phyloP scores from a whole-genome alignment of 2,113 vertebrate species.

The Oryzias curvinotus region DNA sequence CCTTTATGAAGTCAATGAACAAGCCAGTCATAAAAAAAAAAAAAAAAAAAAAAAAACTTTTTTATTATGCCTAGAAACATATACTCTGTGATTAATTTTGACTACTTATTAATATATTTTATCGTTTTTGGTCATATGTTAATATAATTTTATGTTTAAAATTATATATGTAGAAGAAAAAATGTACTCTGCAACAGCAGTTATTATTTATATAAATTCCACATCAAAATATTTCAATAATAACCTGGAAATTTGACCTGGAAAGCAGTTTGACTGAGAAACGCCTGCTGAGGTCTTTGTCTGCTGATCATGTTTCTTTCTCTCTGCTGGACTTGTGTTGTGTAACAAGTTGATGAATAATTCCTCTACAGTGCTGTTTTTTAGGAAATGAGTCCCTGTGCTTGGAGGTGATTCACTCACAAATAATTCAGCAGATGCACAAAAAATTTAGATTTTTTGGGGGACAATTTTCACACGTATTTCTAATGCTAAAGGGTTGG shows the following conservation, averaged over 20 bases:
- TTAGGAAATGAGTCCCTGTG: slow-evolving; percentile 41
- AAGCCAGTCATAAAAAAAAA: too few relatives aligned
- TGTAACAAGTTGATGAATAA: slow-evolving; percentile 54
- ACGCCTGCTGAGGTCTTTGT: background rate
- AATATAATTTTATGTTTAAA: background rate
- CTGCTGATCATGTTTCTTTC: background rate
- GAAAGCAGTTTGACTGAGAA: background rate
- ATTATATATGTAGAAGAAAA: background rate
- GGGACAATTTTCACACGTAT: too few relatives aligned
- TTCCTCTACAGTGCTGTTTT: slow-evolving; percentile 34
- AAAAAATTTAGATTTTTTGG: background rate
- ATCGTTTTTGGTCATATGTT: background rate
- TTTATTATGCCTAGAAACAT: too few relatives aligned
- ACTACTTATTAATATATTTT: too few relatives aligned
- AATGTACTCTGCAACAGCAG: too few relatives aligned
- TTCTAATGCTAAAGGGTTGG: too few relatives aligned
- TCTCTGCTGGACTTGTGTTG: slow-evolving; percentile 13
- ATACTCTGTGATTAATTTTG: too few relatives aligned
- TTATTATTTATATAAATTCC: too few relatives aligned
- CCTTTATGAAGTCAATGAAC: too few relatives aligned
- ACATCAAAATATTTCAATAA: too few relatives aligned
- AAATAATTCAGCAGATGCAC: slow-evolving; percentile 36
- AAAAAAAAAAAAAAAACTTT: too few relatives aligned
- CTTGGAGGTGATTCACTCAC: slow-evolving; percentile 32
- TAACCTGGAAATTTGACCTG: too few relatives aligned